Base-by-base conservation (phyloP, 2,797 vertebrate species). In the Silurus lanzhouensis region DNA sequence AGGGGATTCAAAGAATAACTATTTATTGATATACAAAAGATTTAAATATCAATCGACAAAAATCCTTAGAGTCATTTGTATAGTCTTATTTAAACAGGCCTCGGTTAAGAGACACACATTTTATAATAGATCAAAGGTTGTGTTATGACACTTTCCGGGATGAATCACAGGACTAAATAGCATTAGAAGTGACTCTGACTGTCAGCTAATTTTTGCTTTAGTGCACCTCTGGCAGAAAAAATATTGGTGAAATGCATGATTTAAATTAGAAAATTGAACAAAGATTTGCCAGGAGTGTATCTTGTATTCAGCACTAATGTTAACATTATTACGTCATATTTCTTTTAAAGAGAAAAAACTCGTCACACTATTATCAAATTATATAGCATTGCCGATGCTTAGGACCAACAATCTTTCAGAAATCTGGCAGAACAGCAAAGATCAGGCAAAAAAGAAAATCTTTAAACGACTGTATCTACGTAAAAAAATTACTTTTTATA, bases 111-210 rank as follows among this genome's bases (percentile, higher is more conserved):
- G 19, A 44, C 57, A 14, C 3, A 44, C 2, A 57, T 19, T 58
- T 58, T 52, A 76, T 78, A 1, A 44, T 46, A 15, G 63, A 46
- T 79, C 20, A 48, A n/a, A 63, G 3, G 25, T 27, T 55, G 72
- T 57, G 48, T 75, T 75, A 75, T 57, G 72, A 27, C 72, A 75
- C 6, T 61, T 61, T 22, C 52, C 63, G 76, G 57, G 19, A 79
- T 44, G n/a, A 46, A 44, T 63, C 46, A 15, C 20, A 63, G 12
- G 46, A 46, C 6, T 79, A n/a, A 79, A 48, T 19, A 48, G 9
- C 12, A 58, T 58, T 12, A 12, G 74, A 58, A 9, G 13, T 17
- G 46, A 57, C 74, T 52, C 7, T 19, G 52, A 27, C 15, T 19
- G 74, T 57, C 52, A 55, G 31, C 27, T 31, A 9, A 58, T 31